Base-by-base conservation (phyloP, 1,140 invertebrate genomes). In the Metaphire vulgaris region DNA sequence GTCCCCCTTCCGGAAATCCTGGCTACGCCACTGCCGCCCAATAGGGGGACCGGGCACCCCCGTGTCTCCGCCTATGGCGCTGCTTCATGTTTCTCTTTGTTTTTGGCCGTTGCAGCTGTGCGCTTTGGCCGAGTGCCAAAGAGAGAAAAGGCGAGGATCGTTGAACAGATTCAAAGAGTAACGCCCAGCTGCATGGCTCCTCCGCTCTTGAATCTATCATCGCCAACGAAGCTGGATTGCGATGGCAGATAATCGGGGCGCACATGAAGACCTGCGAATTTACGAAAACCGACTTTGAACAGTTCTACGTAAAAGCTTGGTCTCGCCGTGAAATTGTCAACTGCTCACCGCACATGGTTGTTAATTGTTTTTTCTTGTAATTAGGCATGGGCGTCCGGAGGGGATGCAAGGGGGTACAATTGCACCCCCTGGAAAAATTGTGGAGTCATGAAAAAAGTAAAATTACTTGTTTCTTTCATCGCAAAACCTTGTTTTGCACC, bases 71-170 rank as follows among this genome's bases (percentile, higher is more conserved):
- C n/a, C n/a, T n/a, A n/a, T n/a, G n/a, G n/a, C n/a, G n/a, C n/a
- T n/a, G n/a, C n/a, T n/a, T n/a, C n/a, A n/a, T n/a, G n/a, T n/a
- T n/a, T n/a, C n/a, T n/a, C n/a, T n/a, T n/a, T n/a, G n/a, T n/a
- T n/a, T n/a, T n/a, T n/a, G n/a, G n/a, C n/a, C 79, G 75, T 93
- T 91, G 80, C 90, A 99, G 97, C 97, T 85, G 97, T 99, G 76
- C 91, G 97, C 89, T 99, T 99, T 89, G 97, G 97, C 79, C 92
- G 97, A 79, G 97, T 99, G 82, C 97, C 97, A 79, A 99, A 99
- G 87, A 91, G 96, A 80, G 97, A 99, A 87, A 99, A 99, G 88
- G 97, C 96, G 79, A 93, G 97, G 81, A 98, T 99, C 83, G 89
- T 98, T 81, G 97, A 97, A 79, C 96, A 97, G 81, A 99, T 99